phyloP scores from a whole-genome alignment of 2,113 vertebrate species.

The Mus spicilegus region DNA sequence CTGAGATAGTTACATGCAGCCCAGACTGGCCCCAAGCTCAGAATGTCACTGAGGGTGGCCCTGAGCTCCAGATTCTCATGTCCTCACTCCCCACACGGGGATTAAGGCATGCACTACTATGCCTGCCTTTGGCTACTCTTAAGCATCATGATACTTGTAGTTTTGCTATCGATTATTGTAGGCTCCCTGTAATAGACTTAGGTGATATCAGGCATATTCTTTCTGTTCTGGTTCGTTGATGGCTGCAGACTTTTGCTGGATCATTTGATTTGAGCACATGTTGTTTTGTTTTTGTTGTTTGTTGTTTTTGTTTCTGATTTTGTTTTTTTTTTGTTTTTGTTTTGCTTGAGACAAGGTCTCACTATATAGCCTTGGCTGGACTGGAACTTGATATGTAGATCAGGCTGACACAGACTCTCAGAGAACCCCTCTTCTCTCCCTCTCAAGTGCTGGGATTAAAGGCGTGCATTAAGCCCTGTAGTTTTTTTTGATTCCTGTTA shows the following conservation, averaged over 20 bases:
- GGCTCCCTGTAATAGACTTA: neutral
- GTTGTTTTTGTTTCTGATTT: too few species aligned
- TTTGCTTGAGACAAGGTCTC: neutral
- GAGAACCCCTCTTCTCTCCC: neutral
- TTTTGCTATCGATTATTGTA: neutral
- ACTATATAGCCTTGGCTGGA: neutral
- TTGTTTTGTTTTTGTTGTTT: neutral
- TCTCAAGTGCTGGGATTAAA: neutral
- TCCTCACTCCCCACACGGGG: neutral
- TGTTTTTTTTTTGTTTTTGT: neutral
- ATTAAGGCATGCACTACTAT: neutral
- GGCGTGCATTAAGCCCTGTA: neutral
- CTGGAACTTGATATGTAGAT: neutral
- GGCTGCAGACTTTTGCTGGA: neutral
- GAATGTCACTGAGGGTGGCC: neutral
- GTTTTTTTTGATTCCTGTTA: neutral
- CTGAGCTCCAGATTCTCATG: neutral
- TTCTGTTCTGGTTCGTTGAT: neutral
- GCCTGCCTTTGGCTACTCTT: neutral
- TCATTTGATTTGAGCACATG: neutral
- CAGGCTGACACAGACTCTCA: neutral
- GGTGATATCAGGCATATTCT: neutral
- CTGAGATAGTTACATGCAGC: neutral
- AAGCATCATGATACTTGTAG: neutral
- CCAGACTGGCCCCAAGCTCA: neutral